These are phyloP conservation scores for Drosophila conformis DNA, from an alignment of 2,888 invertebrate species.

Conservation along the genomic window DNA sequence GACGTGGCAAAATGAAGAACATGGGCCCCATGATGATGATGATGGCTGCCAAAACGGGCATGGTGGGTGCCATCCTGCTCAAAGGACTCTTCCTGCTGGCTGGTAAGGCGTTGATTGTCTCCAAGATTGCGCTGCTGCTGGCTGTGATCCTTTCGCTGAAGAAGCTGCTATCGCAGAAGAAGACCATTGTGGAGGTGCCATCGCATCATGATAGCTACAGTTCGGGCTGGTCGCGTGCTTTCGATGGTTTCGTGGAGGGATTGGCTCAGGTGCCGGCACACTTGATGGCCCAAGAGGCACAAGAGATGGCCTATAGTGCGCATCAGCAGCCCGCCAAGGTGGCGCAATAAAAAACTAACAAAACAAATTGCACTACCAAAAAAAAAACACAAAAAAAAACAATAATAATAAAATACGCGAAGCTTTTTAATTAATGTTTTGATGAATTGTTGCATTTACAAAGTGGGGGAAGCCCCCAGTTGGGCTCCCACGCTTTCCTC, in stretches of 20 bases:
- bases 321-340: slow-evolving; percentile 85
- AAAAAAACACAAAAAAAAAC: slow-evolving; percentile 5
- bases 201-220: slow-evolving; percentile 87
- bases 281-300: slow-evolving; percentile 85
- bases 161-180: slow-evolving; percentile 90
- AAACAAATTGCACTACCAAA: slow-evolving; percentile 20
- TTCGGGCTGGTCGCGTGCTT: slow-evolving; percentile 87
- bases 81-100: slow-evolving; percentile 92
- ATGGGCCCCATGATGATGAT: slow-evolving; percentile 91
- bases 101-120: slow-evolving; percentile 93
- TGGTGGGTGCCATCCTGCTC: slow-evolving; percentile 92
- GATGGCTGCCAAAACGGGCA: slow-evolving; percentile 92
- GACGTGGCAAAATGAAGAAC: slow-evolving; percentile 90
- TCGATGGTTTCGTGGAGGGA: slow-evolving; percentile 84
- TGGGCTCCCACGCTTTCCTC: slow-evolving; percentile 28
- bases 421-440: slow-evolving; percentile 53
- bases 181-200: slow-evolving; percentile 89
- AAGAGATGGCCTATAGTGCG: slow-evolving; percentile 88
- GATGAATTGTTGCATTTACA: slow-evolving; percentile 61
- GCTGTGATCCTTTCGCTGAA: slow-evolving; percentile 93
- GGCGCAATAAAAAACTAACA: slow-evolving; percentile 52
- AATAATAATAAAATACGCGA: slow-evolving; percentile 4
- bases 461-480: slow-evolving; percentile 29
- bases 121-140: slow-evolving; percentile 92
- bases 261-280: slow-evolving; percentile 85